Percentiles rank a stretch among this genome's conserved stretches.
phyloP scores from a whole-genome alignment of 2,888 invertebrate species.

The Andrena bucephala region DNA sequence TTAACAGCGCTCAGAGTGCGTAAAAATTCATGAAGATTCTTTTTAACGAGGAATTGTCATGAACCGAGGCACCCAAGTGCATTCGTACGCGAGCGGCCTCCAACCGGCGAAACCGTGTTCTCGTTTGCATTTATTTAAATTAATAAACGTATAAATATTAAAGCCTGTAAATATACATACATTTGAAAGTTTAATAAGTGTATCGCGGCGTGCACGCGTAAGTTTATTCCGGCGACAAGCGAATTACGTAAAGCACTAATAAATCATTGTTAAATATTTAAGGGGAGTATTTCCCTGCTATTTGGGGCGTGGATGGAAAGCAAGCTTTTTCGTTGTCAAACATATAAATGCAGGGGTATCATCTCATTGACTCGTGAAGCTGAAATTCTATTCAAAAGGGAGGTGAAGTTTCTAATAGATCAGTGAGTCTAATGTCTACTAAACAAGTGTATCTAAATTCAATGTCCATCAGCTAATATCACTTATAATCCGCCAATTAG shows the following conservation, averaged over 20 bases:
- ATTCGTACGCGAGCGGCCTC: neutral
- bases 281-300: neutral
- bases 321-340: too few relatives aligned
- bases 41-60: neutral
- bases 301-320: neutral
- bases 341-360: too few relatives aligned
- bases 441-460: neutral
- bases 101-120: neutral
- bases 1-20: slow-evolving; percentile 35
- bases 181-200: slow-evolving; percentile 17
- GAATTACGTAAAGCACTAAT: neutral
- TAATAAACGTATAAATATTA: slow-evolving; percentile 39
- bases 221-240: neutral
- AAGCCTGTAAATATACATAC: slow-evolving; percentile 22
- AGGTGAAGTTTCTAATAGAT: neutral
- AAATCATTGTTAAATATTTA: slow-evolving; percentile 13
- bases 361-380: too few relatives aligned
- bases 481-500: slow-evolving; percentile 9
- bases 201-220: neutral
- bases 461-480: neutral
- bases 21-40: neutral
- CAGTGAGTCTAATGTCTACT: neutral
- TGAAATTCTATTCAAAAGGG: too few relatives aligned
- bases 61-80: neutral
- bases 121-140: slow-evolving; percentile 29